A percentile compares a stretch with the other conserved stretches of the same genome.
phyloP scores from a whole-genome alignment of 2,113 vertebrate genomes.

The Syngnathoides biaculeatus region DNA sequence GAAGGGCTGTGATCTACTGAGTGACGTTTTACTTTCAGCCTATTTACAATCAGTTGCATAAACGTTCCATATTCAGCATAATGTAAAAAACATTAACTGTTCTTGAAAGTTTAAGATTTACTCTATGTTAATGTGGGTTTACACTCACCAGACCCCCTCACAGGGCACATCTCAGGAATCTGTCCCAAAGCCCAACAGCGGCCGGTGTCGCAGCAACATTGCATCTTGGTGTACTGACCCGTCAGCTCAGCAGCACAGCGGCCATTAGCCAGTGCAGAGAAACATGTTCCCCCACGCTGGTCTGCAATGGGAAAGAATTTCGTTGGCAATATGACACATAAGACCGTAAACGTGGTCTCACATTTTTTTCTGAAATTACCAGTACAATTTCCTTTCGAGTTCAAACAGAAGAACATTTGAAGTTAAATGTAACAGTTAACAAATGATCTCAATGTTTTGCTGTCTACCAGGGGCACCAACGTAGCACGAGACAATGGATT shows the following conservation, averaged over 20 bases:
- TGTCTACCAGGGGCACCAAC: too few species aligned
- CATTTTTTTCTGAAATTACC: too few species aligned
- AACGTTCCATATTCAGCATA: slow-evolving; percentile 5
- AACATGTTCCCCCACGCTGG: slow-evolving; percentile 88
- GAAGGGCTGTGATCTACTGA: background rate
- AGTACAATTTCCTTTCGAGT: too few species aligned
- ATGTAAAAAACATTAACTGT: background rate
- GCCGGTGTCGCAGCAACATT: slow-evolving; percentile 93
- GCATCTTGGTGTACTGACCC: slow-evolving; percentile 87
- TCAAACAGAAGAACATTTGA: too few species aligned
- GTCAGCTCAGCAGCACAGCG: slow-evolving; percentile 86
- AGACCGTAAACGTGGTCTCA: too few species aligned
- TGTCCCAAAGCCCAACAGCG: slow-evolving; percentile 89
- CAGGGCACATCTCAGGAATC: slow-evolving; percentile 92
- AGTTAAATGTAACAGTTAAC: too few species aligned
- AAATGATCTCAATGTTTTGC: too few species aligned
- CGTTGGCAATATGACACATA: too few species aligned
- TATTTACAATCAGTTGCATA: background rate
- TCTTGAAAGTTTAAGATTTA: background rate
- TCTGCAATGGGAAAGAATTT: slow-evolving; percentile 68
- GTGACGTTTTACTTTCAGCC: background rate
- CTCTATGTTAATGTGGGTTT: background rate
- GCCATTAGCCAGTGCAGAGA: slow-evolving; percentile 85
- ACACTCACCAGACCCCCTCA: slow-evolving; percentile 87
- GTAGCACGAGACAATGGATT: too few species aligned